phyloP scores from a whole-genome alignment of 2,113 vertebrate genomes.

The Chrysochloris asiatica region DNA sequence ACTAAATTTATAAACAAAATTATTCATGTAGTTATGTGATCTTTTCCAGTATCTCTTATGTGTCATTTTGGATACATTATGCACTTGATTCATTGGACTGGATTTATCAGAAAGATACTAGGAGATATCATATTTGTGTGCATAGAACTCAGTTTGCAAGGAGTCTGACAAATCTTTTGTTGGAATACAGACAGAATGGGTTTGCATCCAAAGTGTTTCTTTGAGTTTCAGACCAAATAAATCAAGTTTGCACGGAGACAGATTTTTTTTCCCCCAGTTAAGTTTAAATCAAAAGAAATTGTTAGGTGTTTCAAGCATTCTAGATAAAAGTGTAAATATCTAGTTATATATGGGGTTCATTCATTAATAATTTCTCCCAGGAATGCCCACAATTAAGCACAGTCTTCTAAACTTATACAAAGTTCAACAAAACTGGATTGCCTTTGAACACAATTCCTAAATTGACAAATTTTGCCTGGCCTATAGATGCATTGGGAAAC shows the following conservation, averaged over 20 bases:
- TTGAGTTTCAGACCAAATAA: not conserved
- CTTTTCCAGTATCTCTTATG: slow-evolving; percentile 51
- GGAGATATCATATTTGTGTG: slow-evolving; percentile 7
- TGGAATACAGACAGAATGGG: slow-evolving; percentile 22
- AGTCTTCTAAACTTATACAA: slow-evolving; percentile 5
- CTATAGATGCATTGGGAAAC: not conserved
- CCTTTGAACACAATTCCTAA: slow-evolving; percentile 19
- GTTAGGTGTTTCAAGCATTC: slow-evolving; percentile 25
- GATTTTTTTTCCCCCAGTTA: not conserved
- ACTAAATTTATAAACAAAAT: slow-evolving; percentile 61
- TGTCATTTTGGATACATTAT: slow-evolving; percentile 62
- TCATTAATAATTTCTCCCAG: slow-evolving; percentile 32
- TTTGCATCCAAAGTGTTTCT: slow-evolving; percentile 60
- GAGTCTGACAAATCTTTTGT: slow-evolving; percentile 37
- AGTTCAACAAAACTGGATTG: slow-evolving; percentile 10
- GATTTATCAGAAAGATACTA: slow-evolving; percentile 68
- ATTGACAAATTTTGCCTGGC: not conserved
- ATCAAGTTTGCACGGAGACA: slow-evolving; percentile 16
- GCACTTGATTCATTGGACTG: slow-evolving; percentile 65
- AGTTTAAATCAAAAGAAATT: slow-evolving; percentile 53
- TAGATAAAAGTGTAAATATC: slow-evolving; percentile 19
- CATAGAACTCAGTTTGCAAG: slow-evolving; percentile 19
- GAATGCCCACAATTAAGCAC: not conserved
- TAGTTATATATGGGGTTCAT: slow-evolving; percentile 12
- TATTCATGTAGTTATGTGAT: slow-evolving; percentile 36